Evolutionary conservation across 2,888 invertebrate species (phyloP).

Genomic region (Augiades crinisus): DNA sequence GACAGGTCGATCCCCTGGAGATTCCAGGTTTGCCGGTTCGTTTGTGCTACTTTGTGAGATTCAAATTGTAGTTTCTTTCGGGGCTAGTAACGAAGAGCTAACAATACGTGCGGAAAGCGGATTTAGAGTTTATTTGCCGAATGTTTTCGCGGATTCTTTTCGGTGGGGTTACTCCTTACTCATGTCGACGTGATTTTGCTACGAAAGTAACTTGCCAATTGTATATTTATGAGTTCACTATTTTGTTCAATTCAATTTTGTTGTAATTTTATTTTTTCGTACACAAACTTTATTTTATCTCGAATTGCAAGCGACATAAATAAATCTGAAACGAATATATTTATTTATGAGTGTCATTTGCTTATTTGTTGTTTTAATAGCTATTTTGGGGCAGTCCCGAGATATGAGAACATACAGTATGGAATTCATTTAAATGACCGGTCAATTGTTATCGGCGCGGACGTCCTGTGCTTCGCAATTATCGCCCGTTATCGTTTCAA

Average conservation of each 20-base stretch:
- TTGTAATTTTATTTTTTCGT: constrained; percentile 44
- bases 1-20: constrained; percentile 54
- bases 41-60: constrained; percentile 69
- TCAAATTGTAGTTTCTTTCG: constrained; percentile 72
- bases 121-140: constrained; percentile 55
- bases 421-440: constrained; percentile 55
- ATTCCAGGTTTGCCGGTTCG: constrained; percentile 66
- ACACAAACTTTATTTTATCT: constrained; percentile 40
- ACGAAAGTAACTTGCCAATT: constrained; percentile 69
- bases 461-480: constrained; percentile 63
- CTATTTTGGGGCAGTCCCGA: constrained; percentile 19
- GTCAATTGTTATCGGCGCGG: constrained; percentile 68
- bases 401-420: constrained; percentile 15
- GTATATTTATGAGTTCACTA: constrained; percentile 78
- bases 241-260: constrained; percentile 52
- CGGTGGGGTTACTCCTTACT: constrained; percentile 50
- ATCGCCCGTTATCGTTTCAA: constrained; percentile 52
- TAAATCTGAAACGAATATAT: constrained; percentile 2
- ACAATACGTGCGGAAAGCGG: constrained; percentile 74
- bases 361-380: background rate
- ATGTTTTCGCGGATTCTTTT: constrained; percentile 61
- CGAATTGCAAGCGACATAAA: background rate
- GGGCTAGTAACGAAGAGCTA: constrained; percentile 65
- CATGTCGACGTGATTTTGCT: constrained; percentile 66
- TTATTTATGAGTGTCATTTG: background rate